Evolutionary conservation across 2,797 vertebrate genomes (phyloP), one percentile per base, ranked within the genome.

Genomic region (Malurus splendens): DNA sequence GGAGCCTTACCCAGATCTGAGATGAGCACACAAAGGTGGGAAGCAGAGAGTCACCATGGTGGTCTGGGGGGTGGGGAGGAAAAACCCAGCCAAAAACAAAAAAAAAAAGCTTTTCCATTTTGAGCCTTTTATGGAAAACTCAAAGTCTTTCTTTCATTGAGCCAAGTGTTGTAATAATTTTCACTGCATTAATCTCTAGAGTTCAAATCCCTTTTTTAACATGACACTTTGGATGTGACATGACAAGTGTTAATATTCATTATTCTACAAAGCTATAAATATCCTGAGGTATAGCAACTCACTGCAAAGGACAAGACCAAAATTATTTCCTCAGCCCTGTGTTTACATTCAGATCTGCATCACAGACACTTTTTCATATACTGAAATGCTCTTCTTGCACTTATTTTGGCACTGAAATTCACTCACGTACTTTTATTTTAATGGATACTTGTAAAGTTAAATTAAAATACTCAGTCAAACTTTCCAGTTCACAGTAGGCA

Each of bases 231-330:
- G 87, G 80, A 92, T 90, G 64, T 80, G 82, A 94, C 85, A 90
- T 92, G 93, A 93, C 91, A 93, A 94, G 91, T 88, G 93, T 94
- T 95, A 96, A 94, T 94, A 93, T 94, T 94, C 89, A 94, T 95
- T 92, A 90, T 92, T 90, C 87, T 71, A 66, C 47, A 67, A 76
- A 83, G 82, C 85, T 93, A 90, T 95, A 93, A 95, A 93, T 92
- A 94, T 70, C 80, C 36, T 67, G 77, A 87, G 66, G 66, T 90
- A 88, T 10, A 86, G 82, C 76, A 91, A 68, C 64, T 90, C 70
- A 59, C 64, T 87, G 87, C 78, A 82, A 92, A 89, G 86, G 88
- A 94, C 87, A 86, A 0, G 3, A 90, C 77, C 70, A 79, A 91
- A 86, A 87, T 64, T 1, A 89, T 83, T 95, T 93, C 90, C 80